Percentiles rank a stretch among this genome's conserved stretches.
These are phyloP conservation scores for Calosoma granatense DNA, from an alignment of 1,140 invertebrate genomes.

Conservation along the genomic window DNA sequence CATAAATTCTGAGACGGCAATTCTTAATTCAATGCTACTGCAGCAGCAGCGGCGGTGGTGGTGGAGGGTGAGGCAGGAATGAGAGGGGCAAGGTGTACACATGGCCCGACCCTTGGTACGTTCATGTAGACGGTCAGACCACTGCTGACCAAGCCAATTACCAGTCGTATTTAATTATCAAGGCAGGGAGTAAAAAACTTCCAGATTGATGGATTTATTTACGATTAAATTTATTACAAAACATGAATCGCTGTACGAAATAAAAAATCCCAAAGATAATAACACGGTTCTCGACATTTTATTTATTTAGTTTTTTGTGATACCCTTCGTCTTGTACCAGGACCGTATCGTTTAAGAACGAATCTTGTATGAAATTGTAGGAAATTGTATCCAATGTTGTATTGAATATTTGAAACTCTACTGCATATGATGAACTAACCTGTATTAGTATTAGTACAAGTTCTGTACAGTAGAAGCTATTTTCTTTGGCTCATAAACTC, in stretches of 20 bases:
- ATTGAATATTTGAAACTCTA: too few relatives aligned
- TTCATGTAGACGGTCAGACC: too few relatives aligned
- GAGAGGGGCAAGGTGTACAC: too few relatives aligned
- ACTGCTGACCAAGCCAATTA: neutral
- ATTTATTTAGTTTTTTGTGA: conserved; percentile 1
- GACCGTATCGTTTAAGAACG: too few relatives aligned
- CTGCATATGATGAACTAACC: too few relatives aligned
- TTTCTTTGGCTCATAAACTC: too few relatives aligned
- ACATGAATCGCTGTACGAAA: neutral
- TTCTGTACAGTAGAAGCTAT: too few relatives aligned
- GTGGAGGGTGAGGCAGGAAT: neutral
- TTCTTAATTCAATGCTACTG: neutral
- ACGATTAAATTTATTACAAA: neutral
- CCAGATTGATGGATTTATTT: neutral
- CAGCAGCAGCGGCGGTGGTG: neutral
- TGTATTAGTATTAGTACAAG: too few relatives aligned
- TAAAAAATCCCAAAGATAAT: neutral
- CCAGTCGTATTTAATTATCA: neutral
- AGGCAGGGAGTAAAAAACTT: neutral
- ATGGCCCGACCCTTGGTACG: too few relatives aligned
- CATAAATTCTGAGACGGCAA: neutral
- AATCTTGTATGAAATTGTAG: too few relatives aligned
- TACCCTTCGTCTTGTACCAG: too few relatives aligned
- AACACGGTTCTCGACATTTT: neutral
- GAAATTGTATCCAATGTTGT: too few relatives aligned